phyloP scores from a whole-genome alignment of 2,797 vertebrate species.

The Mareca strepera region DNA sequence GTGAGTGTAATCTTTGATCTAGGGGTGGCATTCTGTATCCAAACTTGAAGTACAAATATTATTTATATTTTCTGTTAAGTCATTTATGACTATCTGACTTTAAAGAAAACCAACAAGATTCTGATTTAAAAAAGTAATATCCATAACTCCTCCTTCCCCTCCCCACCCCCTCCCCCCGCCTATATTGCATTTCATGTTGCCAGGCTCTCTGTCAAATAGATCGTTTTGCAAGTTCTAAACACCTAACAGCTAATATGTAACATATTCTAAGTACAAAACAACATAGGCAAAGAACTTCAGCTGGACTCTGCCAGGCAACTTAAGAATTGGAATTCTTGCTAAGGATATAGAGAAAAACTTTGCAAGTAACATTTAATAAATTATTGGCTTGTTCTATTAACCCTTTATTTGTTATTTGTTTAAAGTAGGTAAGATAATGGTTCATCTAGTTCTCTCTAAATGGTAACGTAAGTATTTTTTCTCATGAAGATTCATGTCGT shows the following conservation, averaged over 20 bases:
- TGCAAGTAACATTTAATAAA: constrained; percentile 5
- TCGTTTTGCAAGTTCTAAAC: constrained; percentile 36
- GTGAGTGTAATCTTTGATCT: constrained; percentile 39
- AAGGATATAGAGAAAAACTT: neutral
- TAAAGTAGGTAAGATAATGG: neutral
- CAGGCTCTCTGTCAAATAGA: constrained; percentile 26
- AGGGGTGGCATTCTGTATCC: constrained; percentile 55
- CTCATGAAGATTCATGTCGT: neutral
- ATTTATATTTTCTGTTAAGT: constrained; percentile 45
- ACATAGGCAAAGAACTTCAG: constrained; percentile 12
- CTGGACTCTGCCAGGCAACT: constrained; percentile 24
- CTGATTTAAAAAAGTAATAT: constrained; percentile 21
- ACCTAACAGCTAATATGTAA: constrained; percentile 68
- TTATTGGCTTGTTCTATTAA: neutral
- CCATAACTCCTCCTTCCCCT: neutral
- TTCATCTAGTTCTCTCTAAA: neutral
- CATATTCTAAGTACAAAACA: constrained; percentile 25
- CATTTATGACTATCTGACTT: constrained; percentile 51
- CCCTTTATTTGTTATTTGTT: neutral
- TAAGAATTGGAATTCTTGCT: constrained; percentile 20
- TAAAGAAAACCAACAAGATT: constrained; percentile 50
- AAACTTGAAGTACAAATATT: constrained; percentile 19
- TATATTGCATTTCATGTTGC: neutral
- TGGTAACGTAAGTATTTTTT: neutral
- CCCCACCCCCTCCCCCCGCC: rapidly evolving